Percentiles rank a stretch among this genome's conserved stretches.
Evolutionary conservation across 2,888 invertebrate genomes (phyloP).

Genomic region (Brachynemurus nebulosus): DNA sequence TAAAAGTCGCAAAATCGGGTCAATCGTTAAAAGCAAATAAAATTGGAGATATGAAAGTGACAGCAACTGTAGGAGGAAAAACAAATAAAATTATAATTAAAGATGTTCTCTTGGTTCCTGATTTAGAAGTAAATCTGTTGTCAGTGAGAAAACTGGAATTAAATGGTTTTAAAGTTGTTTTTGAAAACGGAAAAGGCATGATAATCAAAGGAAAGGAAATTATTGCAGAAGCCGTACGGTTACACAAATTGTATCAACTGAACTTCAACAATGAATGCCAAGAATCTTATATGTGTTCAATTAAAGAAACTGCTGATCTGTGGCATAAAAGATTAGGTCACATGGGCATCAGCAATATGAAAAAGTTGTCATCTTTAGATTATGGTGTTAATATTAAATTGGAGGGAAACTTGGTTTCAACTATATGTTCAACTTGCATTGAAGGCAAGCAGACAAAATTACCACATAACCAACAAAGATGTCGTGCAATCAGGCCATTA

Average conservation of each 20-base stretch:
- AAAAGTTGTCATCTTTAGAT: slow-evolving; percentile 10
- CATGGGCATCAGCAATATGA: slow-evolving; percentile 12
- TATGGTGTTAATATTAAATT: slow-evolving; percentile 8
- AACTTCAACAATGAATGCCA: slow-evolving; percentile 9
- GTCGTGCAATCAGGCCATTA: slow-evolving; percentile 15
- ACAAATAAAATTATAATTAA: slow-evolving; percentile 11
- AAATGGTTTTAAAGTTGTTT: slow-evolving; percentile 16
- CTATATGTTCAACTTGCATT: slow-evolving; percentile 15
- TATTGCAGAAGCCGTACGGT: slow-evolving; percentile 12
- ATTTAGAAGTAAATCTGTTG: slow-evolving; percentile 16
- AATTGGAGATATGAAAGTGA: neutral
- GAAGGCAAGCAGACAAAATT: slow-evolving; percentile 17
- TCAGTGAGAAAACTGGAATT: slow-evolving; percentile 19
- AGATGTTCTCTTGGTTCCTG: slow-evolving; percentile 16
- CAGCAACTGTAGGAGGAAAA: neutral
- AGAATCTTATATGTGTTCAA: neutral
- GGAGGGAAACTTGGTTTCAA: slow-evolving; percentile 2
- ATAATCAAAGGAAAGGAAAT: slow-evolving; percentile 14
- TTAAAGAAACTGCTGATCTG: slow-evolving; percentile 6
- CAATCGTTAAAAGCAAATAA: neutral
- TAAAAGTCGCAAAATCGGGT: neutral
- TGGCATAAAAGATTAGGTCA: slow-evolving; percentile 17
- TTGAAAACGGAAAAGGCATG: slow-evolving; percentile 17
- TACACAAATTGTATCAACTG: slow-evolving; percentile 14
- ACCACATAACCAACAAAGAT: slow-evolving; percentile 13